Evolutionary conservation across 1,140 invertebrate genomes (phyloP), one percentile per base, ranked within the genome.

Genomic region (Euborellia annulipes): DNA sequence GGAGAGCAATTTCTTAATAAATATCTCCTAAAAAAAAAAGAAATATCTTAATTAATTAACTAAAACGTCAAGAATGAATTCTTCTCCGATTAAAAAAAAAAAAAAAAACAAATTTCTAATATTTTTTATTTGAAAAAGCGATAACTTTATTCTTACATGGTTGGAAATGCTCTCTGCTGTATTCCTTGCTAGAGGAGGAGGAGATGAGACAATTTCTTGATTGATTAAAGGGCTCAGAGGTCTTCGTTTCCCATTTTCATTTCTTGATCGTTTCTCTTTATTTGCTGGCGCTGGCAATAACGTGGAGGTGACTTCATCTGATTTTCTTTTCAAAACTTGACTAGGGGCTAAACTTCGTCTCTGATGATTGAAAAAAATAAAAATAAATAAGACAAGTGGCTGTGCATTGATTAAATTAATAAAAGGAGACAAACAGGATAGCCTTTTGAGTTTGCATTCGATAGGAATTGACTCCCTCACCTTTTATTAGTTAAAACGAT

Each of bases 1-100:
- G n/a, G 72, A 78, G 1, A 96, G 58, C 50, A 93, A 76, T 54
- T 81, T 79, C 47, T 75, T 75, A 47, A 97, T 92, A 13, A 85
- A 62, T 38, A 70, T 69, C 65, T 88, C 84, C 77, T 87, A 62
- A 32, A 64, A 59, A 51, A 20, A 14, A 8, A 22, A 41, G 16
- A 19, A 47, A 38, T 40, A 11, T 46, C 40, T 41, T 38, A 16
- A 20, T 11, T 18, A 38, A 20, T 21, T 30, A 23, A 23, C 14
- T 2, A 9, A 2, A 8, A 41, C 40, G 3, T 16, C 6, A 8
- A n/a, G n/a, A n/a, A n/a, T n/a, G n/a, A n/a, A n/a, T n/a, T n/a
- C n/a, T n/a, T n/a, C n/a, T n/a, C n/a, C n/a, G n/a, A n/a, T n/a
- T n/a, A n/a, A n/a, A n/a, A n/a, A n/a, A n/a, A n/a, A 41, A 16